Base-by-base conservation (phyloP, 1,140 invertebrate species). In the Drosophila nigromelanica region DNA sequence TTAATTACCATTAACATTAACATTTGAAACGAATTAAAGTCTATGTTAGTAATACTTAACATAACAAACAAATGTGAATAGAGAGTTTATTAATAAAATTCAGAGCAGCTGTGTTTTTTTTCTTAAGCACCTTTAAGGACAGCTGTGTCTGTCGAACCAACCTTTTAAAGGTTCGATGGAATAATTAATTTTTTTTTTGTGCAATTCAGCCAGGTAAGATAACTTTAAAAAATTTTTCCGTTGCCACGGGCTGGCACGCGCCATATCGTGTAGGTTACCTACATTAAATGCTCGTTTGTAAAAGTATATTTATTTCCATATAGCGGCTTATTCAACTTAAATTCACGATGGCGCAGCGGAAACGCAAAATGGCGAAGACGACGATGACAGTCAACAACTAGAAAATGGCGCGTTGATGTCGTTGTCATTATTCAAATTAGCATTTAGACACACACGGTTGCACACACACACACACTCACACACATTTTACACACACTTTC, bases 381-480 rank as follows among this genome's bases (percentile, higher is more conserved):
- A 15, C 15, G 66, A 63, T 56, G 56, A 72, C 60, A 67, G 66
- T 51, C 68, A 77, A 70, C 71, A 77, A 70, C 69, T 77, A 78
- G 83, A 83, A 87, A 89, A 89, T 89, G 83, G 69, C 85, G 73
- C 83, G 73, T 71, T 89, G 83, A 80, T 78, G 83, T 82, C 79
- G 79, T 73, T 89, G 76, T 89, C 83, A 89, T 89, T 89, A 89
- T 89, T 89, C 83, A 89, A 89, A 89, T 89, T 89, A 89, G 83
- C 76, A 77, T 60, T 74, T 78, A 75, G 69, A 54, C 78, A 79
- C 80, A 73, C 73, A 70, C 76, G 80, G 50, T 35, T 76, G 72
- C 75, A 87, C 78, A 55, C 35, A 78, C 47, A 66, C 45, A 37
- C 40, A 58, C 54, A 42, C 62, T 4, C 12, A 35, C 21, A n/a